phyloP scores from a whole-genome alignment of 2,888 invertebrate species.

The Hololepta plana region DNA sequence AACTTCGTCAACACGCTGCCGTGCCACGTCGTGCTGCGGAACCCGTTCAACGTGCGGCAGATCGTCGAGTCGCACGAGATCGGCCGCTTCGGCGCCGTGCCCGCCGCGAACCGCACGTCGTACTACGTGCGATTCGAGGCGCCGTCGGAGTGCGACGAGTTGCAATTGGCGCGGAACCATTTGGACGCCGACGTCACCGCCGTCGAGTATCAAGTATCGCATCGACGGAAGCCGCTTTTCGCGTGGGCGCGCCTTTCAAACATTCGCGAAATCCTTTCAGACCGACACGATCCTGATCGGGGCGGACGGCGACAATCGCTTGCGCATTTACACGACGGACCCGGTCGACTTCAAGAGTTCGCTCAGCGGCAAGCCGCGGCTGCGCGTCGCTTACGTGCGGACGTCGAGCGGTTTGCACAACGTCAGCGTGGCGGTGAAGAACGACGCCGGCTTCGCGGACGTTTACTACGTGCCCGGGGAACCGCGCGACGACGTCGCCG shows the following conservation, averaged over 20 bases:
- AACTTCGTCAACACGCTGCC: constrained; percentile 44
- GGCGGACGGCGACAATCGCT: constrained; percentile 24
- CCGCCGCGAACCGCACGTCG: constrained; percentile 18
- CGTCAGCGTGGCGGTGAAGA: constrained; percentile 21
- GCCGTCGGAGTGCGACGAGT: constrained; percentile 19
- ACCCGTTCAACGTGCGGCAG: constrained; percentile 16
- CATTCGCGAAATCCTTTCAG: constrained; percentile 13
- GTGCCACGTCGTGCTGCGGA: constrained; percentile 30
- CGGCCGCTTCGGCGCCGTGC: constrained; percentile 20
- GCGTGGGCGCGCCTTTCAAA: neutral
- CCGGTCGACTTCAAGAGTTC: constrained; percentile 39
- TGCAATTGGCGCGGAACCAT: constrained; percentile 16
- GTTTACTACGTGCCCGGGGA: constrained; percentile 34
- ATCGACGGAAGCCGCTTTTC: neutral
- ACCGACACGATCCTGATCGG: constrained; percentile 26
- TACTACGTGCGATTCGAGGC: constrained; percentile 21
- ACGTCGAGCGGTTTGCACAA: constrained; percentile 17
- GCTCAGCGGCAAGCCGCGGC: constrained; percentile 39
- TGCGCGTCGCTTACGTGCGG: constrained; percentile 23
- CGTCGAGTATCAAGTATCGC: constrained; percentile 21
- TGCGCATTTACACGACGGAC: constrained; percentile 34
- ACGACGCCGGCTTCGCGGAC: constrained; percentile 26
- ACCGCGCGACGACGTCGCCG: constrained; percentile 30
- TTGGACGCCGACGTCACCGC: constrained; percentile 15
- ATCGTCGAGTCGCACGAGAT: constrained; percentile 5